Base-by-base conservation (phyloP, 2,888 invertebrate genomes). In the Stegophylla sp. region DNA sequence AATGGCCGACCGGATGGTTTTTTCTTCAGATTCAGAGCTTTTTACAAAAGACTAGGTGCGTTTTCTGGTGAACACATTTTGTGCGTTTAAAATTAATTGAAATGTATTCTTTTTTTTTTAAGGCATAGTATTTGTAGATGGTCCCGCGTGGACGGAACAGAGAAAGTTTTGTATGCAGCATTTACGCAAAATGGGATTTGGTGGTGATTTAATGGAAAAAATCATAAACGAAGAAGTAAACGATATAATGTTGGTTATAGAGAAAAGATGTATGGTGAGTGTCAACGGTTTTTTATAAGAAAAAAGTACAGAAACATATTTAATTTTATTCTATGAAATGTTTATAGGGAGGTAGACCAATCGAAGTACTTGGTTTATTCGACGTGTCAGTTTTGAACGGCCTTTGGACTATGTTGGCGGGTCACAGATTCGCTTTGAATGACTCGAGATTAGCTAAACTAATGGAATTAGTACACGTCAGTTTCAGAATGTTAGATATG, bases 1-100 rank as follows among this genome's bases (percentile, higher is more conserved):
- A 91, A 91, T 84, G 92, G 91, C 0, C 88, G 93, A 82, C 93
- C 93, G 0, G 89, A 91, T 84, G 92, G 90, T 43, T 93, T 92
- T 85, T 91, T 92, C 85, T 90, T 91, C 84, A 88, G 89, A 83
- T 86, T 92, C 82, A 88, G 93, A 81, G 89, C 92, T 41, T 90
- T 91, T 83, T 92, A 92, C 20, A 89, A 91, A 85, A 87, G 90
- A 86, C 87, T 89, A 83, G 93, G 93, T 92, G 85, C 86, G 85
- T 86, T 26, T 67, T 20, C 13, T 0, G n/a, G n/a, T 34, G 4
- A 34, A 34, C 34, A 34, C 34, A n/a, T n/a, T n/a, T n/a, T n/a
- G 7, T 5, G 34, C 34, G 7, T 34, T 34, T 3, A 7, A 34
- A 34, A 34, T 34, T 34, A 34, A 5, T 34, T 34, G 3, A 3